Evolutionary conservation across 2,888 invertebrate species (phyloP).

Genomic region (Lissonota sp.): DNA sequence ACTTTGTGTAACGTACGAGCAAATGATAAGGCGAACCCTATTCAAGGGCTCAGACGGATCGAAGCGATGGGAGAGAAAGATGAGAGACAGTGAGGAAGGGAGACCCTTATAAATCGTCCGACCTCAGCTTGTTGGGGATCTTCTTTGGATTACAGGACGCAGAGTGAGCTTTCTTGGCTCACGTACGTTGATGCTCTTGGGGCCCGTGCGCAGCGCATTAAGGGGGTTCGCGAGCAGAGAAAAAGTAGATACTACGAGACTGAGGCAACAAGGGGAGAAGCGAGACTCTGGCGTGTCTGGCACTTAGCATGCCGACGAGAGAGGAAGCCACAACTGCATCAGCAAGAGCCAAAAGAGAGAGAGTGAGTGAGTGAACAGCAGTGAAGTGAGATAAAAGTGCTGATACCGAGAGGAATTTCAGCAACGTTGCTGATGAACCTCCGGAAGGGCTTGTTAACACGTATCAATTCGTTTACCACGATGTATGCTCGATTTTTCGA

Average conservation of each 20-base stretch:
- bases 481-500: too few species aligned
- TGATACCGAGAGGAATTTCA: slow-evolving; percentile 62
- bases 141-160: slow-evolving; percentile 54
- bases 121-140: slow-evolving; percentile 53
- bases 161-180: slow-evolving; percentile 61
- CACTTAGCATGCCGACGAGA: slow-evolving; percentile 61
- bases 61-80: too few species aligned
- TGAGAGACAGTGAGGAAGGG: neutral
- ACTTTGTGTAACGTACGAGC: neutral
- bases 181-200: slow-evolving; percentile 44
- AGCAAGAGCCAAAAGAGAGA: slow-evolving; percentile 55
- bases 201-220: slow-evolving; percentile 4
- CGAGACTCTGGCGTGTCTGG: slow-evolving; percentile 57
- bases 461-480: slow-evolving; percentile 43
- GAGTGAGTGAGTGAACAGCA: neutral
- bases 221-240: slow-evolving; percentile 23
- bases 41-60: neutral
- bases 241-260: slow-evolving; percentile 7
- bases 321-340: slow-evolving; percentile 64
- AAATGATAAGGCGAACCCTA: neutral
- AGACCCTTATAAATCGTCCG: slow-evolving; percentile 59
- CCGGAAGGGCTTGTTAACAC: slow-evolving; percentile 60
- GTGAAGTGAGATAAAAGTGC: slow-evolving; percentile 52
- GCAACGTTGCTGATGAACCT: slow-evolving; percentile 61
- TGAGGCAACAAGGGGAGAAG: slow-evolving; percentile 12